Percentiles rank a stretch among this genome's conserved stretches.
Evolutionary conservation across 2,797 vertebrate genomes (phyloP).

Genomic region (Hypotaenidia okinawae): DNA sequence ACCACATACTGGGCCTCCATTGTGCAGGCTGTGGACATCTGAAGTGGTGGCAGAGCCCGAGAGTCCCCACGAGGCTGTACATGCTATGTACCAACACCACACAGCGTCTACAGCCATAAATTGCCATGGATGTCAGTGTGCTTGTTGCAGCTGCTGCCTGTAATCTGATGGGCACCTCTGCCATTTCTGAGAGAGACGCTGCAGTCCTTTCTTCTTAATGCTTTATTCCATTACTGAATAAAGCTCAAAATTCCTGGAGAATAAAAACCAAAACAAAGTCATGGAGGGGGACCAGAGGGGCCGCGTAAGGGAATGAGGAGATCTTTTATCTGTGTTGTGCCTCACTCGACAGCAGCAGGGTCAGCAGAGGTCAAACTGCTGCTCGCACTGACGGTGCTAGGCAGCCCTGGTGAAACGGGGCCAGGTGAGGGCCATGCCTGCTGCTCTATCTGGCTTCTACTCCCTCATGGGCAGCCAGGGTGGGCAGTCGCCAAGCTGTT

Average conservation of each 20-base stretch:
- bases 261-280: not conserved
- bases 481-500: not conserved
- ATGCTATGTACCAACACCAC: fast-evolving
- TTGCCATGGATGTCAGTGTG: fast-evolving
- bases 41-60: not conserved
- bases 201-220: not conserved
- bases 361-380: not conserved
- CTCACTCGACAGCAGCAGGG: not conserved
- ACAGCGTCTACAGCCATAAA: not conserved
- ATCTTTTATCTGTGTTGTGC: no score
- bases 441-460: not conserved
- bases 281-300: not conserved
- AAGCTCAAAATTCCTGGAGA: not conserved
- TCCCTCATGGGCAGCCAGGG: not conserved
- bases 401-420: no score
- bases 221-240: not conserved
- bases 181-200: fast-evolving
- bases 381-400: not conserved
- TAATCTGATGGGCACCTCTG: not conserved
- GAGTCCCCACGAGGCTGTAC: not conserved
- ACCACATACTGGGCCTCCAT: not conserved
- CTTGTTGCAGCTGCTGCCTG: not conserved
- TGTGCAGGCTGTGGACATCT: fast-evolving
- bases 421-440: no score
- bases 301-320: fast-evolving